Evolutionary conservation across 2,888 invertebrate genomes (phyloP).

Genomic region (Stictocephala bisonia): DNA sequence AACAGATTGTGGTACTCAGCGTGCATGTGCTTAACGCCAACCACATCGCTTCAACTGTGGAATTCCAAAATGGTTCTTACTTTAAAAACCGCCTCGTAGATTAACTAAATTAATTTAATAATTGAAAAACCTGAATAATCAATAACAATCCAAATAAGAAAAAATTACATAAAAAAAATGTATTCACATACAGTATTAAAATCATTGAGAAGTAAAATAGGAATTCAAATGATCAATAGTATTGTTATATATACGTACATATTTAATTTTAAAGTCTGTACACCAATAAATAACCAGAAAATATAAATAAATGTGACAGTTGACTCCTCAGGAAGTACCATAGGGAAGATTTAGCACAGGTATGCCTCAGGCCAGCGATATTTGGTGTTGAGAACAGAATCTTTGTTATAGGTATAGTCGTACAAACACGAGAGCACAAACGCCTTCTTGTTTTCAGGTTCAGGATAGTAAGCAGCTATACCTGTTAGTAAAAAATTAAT

Average conservation of each 20-base stretch:
- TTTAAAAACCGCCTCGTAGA: no score
- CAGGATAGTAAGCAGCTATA: slow-evolving; percentile 79
- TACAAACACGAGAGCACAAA: slow-evolving; percentile 86
- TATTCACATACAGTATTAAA: no score
- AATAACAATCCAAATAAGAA: no score
- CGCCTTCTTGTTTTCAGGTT: slow-evolving; percentile 76
- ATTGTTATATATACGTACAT: slow-evolving; percentile 26
- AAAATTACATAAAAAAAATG: no score
- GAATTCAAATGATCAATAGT: no score
- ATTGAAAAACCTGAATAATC: no score
- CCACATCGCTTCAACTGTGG: no score
- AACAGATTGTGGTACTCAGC: no score
- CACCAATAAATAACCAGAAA: slow-evolving; percentile 29
- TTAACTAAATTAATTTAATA: no score
- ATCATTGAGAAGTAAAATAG: no score
- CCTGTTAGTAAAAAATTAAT: slow-evolving; percentile 66
- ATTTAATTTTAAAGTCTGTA: neutral
- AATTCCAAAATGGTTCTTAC: no score
- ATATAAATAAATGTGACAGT: neutral
- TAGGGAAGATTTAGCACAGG: slow-evolving; percentile 1
- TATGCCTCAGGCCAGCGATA: slow-evolving; percentile 69
- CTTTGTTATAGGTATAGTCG: slow-evolving; percentile 72
- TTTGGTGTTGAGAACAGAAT: slow-evolving; percentile 73
- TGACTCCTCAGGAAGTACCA: neutral
- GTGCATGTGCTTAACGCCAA: no score